These are phyloP conservation scores for Numida meleagris DNA, from an alignment of 2,113 vertebrate species.

Conservation along the genomic window DNA sequence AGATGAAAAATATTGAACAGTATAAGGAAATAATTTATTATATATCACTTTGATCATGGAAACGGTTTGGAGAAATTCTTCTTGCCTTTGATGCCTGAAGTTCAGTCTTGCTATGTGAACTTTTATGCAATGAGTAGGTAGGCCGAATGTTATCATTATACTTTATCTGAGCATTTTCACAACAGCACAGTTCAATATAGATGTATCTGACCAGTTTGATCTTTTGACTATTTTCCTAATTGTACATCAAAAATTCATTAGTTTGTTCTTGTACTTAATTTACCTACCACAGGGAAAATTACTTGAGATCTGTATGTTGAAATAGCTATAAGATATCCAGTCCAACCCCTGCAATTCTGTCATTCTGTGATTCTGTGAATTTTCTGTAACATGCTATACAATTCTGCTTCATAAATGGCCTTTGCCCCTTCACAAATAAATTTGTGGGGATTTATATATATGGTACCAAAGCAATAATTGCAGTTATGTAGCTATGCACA, in stretches of 20 bases:
- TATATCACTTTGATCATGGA: neutral
- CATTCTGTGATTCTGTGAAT: neutral
- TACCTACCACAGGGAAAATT: neutral
- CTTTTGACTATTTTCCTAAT: neutral
- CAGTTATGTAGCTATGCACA: neutral
- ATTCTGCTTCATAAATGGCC: neutral
- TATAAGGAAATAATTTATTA: neutral
- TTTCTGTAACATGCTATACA: neutral
- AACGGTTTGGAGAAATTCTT: neutral
- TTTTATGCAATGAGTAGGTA: neutral
- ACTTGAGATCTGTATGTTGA: neutral
- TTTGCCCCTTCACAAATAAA: constrained; percentile 1
- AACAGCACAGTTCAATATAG: neutral
- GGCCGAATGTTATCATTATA: neutral
- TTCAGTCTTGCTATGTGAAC: neutral
- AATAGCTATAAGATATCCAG: neutral
- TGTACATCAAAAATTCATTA: neutral
- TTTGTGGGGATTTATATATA: neutral
- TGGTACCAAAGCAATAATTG: neutral
- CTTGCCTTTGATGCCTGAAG: neutral
- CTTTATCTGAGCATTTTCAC: neutral
- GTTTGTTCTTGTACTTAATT: neutral
- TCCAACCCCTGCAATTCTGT: no score
- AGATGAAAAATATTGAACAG: neutral
- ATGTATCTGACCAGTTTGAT: neutral